Percentiles rank a stretch among this genome's conserved stretches.
Evolutionary conservation across 2,888 invertebrate genomes (phyloP).

Genomic region (Campoplex nolae): DNA sequence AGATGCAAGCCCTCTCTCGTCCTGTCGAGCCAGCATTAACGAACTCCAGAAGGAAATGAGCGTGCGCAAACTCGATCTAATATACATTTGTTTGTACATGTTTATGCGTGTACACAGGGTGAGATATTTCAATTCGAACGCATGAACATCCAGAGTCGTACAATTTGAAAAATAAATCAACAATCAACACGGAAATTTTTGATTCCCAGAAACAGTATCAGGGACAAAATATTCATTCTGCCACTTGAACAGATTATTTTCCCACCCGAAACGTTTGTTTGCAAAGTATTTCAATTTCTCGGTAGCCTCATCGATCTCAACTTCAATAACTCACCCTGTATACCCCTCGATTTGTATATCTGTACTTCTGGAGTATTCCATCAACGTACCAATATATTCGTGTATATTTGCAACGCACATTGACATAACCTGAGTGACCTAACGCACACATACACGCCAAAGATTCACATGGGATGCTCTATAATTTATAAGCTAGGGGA

Average conservation of each 20-base stretch:
- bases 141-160: background rate
- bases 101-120: background rate
- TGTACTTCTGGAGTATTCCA: background rate
- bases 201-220: too few relatives aligned
- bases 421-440: constrained; percentile 59
- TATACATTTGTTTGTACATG: background rate
- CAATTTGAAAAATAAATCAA: background rate
- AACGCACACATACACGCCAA: constrained; percentile 44
- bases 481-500: constrained; percentile 84
- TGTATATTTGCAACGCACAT: constrained; percentile 7
- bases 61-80: constrained; percentile 30
- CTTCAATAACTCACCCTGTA: background rate
- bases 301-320: background rate
- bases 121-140: background rate
- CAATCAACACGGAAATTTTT: background rate
- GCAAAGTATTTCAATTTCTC: background rate
- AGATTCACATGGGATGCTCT: constrained; percentile 77
- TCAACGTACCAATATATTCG: background rate
- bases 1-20: constrained; percentile 76
- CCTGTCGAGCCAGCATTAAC: constrained; percentile 72
- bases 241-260: too few relatives aligned
- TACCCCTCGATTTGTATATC: background rate
- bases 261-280: background rate
- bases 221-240: too few relatives aligned
- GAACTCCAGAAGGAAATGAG: constrained; percentile 45